Base-by-base conservation (phyloP, 2,113 vertebrate species). In the Orthonyx spaldingii region DNA sequence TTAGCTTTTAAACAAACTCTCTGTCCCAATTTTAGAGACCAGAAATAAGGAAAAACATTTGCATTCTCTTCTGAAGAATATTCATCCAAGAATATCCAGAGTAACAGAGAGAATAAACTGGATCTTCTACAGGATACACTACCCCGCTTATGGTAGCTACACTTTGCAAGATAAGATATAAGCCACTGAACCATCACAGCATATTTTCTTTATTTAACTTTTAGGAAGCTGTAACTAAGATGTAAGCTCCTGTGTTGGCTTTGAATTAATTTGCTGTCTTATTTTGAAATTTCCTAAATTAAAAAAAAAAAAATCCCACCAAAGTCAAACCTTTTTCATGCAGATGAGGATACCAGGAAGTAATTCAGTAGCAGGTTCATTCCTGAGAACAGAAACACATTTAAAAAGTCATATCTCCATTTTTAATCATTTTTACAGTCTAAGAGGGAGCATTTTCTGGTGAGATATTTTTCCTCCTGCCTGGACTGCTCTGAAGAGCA, bases 11-110 rank as follows among this genome's bases (percentile, higher is more conserved):
- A 94, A 93, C 79, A 95, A 95, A 95, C 28, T 72, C 93, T 64
- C 53, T 32, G 60, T 70, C 84, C 85, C 78, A 63, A 44, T 94
- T 81, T 91, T 79, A 88, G 70, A 94, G 88, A 71, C 33, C 42
- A 76, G 70, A 95, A 94, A 93, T 91, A 94, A 93, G 74, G 70
- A 96, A 88, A 82, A 66, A n/a, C 35, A 95, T 97, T 94, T 95
- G 66, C 91, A 94, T 95, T 96, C 92, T 96, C 72, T 91, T 96
- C 79, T 83, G 79, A 82, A 97, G 87, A 95, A 87, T 84, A 91
- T 59, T 97, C 77, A 92, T 97, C n/a, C n/a, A n/a, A n/a, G n/a
- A n/a, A n/a, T 97, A 96, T 88, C 49, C 66, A 84, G 59, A 24
- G 23, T 66, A 95, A 88, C 57, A 88, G 87, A 59, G 50, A 86